A percentile compares a stretch with the other conserved stretches of the same genome.
Conservation (phyloP, 2,888 invertebrate species). For the Celastrina argiolus region DNA sequence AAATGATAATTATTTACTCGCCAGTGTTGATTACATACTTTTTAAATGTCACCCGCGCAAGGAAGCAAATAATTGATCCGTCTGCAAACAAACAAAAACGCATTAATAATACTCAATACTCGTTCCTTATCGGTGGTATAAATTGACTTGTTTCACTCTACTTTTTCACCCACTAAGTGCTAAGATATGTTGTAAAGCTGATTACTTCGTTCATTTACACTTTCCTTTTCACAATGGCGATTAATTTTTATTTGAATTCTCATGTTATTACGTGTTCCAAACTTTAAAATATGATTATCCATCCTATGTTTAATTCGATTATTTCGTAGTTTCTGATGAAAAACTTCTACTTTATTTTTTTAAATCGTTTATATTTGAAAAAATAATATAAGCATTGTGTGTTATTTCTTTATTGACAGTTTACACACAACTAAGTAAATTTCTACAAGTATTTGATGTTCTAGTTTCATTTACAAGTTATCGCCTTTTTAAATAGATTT, state of each 20-base stretch:
- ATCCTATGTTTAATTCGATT: too few relatives aligned
- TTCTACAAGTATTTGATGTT: neutral
- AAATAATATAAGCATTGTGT: too few relatives aligned
- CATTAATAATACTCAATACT: slow-evolving; percentile 5
- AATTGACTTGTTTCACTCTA: slow-evolving; percentile 9
- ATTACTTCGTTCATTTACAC: slow-evolving; percentile 6
- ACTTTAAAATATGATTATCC: neutral
- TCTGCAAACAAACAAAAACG: slow-evolving; percentile 8
- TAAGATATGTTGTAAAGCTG: slow-evolving; percentile 6
- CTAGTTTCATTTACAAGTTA: too few relatives aligned
- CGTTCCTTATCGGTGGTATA: slow-evolving; percentile 3
- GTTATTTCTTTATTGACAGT: too few relatives aligned
- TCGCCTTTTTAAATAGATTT: neutral
- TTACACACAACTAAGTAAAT: neutral
- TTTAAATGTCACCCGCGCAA: slow-evolving; percentile 8
- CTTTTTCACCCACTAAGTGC: neutral
- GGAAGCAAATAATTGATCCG: slow-evolving; percentile 11
- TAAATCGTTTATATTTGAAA: too few relatives aligned
- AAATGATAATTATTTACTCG: slow-evolving; percentile 5
- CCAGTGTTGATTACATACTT: neutral
- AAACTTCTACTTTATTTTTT: too few relatives aligned
- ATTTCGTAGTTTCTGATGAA: too few relatives aligned
- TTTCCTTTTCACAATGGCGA: neutral
- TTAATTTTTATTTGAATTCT: neutral
- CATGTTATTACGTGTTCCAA: neutral